A percentile compares a stretch with the other conserved stretches of the same genome.
Conservation (phyloP, 2,888 invertebrate species). For the Bellardia pandia region DNA sequence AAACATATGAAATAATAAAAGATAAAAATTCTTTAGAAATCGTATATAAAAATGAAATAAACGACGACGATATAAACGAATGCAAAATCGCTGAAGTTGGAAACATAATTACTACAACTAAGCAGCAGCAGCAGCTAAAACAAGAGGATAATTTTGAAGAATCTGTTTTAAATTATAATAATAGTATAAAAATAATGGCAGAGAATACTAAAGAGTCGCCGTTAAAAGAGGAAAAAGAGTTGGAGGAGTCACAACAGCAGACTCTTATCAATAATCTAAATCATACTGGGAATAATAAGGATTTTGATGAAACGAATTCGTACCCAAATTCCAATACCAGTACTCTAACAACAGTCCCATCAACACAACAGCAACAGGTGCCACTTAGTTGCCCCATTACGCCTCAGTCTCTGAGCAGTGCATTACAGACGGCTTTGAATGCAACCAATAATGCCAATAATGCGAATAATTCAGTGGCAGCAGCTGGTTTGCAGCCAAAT, state of each 20-base stretch:
- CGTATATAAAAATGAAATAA: constrained; percentile 64
- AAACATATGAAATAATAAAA: constrained; percentile 62
- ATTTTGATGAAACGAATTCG: constrained; percentile 56
- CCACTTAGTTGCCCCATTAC: constrained; percentile 71
- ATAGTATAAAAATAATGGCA: constrained; percentile 72
- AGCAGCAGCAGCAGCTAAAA: constrained; percentile 43
- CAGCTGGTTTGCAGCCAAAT: constrained; percentile 73
- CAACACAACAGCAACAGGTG: constrained; percentile 52
- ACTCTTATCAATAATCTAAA: constrained; percentile 41
- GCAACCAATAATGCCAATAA: constrained; percentile 69
- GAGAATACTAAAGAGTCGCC: constrained; percentile 67
- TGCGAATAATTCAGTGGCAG: constrained; percentile 53
- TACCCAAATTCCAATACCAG: constrained; percentile 70
- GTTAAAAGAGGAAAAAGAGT: constrained; percentile 53
- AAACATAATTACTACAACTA: constrained; percentile 27
- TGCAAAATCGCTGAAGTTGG: constrained; percentile 50
- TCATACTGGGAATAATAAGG: constrained; percentile 41
- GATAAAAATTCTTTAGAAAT: constrained; percentile 61
- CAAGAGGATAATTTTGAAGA: constrained; percentile 45
- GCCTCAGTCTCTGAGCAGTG: constrained; percentile 74
- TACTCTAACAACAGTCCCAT: constrained; percentile 51
- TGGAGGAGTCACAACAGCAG: constrained; percentile 23
- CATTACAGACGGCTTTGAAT: constrained; percentile 78
- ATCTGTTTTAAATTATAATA: constrained; percentile 58
- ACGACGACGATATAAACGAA: constrained; percentile 57